Base-by-base conservation (phyloP, 2,797 vertebrate genomes). In the Mastacembelus armatus region DNA sequence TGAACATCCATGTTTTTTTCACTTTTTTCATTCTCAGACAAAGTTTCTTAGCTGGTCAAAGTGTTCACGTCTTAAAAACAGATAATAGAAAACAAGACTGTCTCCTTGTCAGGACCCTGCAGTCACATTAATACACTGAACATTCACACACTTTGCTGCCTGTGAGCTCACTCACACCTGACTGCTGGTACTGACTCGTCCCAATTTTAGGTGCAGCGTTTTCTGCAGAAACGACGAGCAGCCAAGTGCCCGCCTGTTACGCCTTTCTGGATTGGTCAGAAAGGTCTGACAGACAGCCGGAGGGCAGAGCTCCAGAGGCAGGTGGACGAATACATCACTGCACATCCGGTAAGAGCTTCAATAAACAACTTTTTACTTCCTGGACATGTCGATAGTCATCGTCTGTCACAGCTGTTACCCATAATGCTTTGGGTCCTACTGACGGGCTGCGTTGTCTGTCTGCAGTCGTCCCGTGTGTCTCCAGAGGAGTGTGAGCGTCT, bases 291-390 rank as follows among this genome's bases (percentile, higher is more conserved):
- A 0, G 95, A 96, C 84, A 91, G 91, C 63, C 91, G 74, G 51
- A 95, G 94, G 86, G 74, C 77, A 9, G 92, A 94, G 77, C 92
- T 98, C 21, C 94, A 94, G 83, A 91, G 89, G 72, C 93, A 93
- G 90, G 93, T 97, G 80, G 94, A 98, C 66, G 89, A 94, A 21
- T 89, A 96, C 82, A 65, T 96, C 76, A 83, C 84, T 73, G 85
- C 86, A n/a, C 94, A 96, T 81, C 91, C 92, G 39, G 97, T 98
- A 83, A 88, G 93, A 91, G 1, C 5, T 7, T 45, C 8, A 6
- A 0, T 12, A 22, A 3, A 18, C 39, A n/a, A 5, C 8, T 12
- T 7, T 1, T 19, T 4, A 1, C 16, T 16, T 19, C 2, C 14
- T 35, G 2, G 26, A n/a, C n/a, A n/a, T n/a, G n/a, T n/a, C n/a